Evolutionary conservation across 1,140 invertebrate genomes (phyloP), one percentile per base, ranked within the genome.

Genomic region (Drosophila pachea): DNA sequence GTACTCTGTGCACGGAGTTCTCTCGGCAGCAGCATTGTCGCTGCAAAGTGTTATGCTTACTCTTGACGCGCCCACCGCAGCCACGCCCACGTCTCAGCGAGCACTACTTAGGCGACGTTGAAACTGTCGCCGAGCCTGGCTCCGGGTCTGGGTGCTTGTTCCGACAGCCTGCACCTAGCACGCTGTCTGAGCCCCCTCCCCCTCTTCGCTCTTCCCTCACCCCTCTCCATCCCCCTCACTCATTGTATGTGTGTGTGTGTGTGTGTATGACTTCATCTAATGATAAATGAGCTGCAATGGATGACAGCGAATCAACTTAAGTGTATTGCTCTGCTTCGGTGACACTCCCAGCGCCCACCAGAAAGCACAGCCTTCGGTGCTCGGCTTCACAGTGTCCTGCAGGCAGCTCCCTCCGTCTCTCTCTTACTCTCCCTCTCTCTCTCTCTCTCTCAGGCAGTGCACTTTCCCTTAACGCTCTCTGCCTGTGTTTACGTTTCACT

Each of bases 241-340:
- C 33, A 1, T 11, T 48, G 12, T 49, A 12, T 54, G 47, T 62
- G 47, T 53, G 43, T 60, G 59, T 50, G 59, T 64, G 65, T 76
- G 67, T 74, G 50, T 69, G 76, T 78, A 71, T 84, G 79, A 79
- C 79, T 83, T 83, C 50, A 77, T 84, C 81, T 86, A 82, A 88
- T 88, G 86, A 88, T 88, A 88, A 88, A 88, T 88, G 86, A 88
- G 86, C 86, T 88, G 86, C 86, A 87, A 88, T 88, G 78, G 81
- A 88, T 88, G 86, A 88, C 86, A 87, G 86, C 86, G 86, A 88
- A 88, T 88, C 86, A 88, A 88, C 86, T 86, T 88, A 88, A 88
- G 86, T 88, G 86, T 87, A 88, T 88, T 88, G 79, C 79, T 84
- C 79, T 86, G 79, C 81, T 86, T 84, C 75, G 68, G 55, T 62